Evolutionary conservation across 1,140 invertebrate species (phyloP), one percentile per base, ranked within the genome.

Genomic region (Drosophila pseudoananassae): DNA sequence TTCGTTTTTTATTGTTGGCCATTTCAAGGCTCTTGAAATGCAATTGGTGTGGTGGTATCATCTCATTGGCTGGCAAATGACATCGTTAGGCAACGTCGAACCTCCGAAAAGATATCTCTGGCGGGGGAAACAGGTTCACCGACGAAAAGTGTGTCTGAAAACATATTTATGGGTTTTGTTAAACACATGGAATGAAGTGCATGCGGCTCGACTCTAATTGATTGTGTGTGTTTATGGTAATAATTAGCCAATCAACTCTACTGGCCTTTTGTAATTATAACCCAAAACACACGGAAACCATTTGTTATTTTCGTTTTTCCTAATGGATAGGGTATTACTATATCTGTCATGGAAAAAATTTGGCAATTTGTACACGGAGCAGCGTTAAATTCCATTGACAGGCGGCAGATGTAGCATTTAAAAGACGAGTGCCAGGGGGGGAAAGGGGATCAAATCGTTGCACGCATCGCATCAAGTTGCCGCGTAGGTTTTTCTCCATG

Each of bases 331-430:
- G 1, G 50, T 49, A 49, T 25, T 54, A 38, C 15, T 40, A 29
- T 8, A 20, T 17, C 17, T 46, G 70, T 65, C 70, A 56, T 40
- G 59, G 38, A 10, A 31, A 31, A 46, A 29, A 57, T 52, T 75
- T 56, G 74, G 23, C 52, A 75, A 75, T 75, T 75, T 74, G 70
- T 75, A 47, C 52, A 52, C 14, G 25, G 71, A 74, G 50, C 74
- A 55, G 71, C 59, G 71, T 75, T 75, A 75, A 75, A 75, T 53
- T 40, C 29, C 17, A 75, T 65, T 74, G 70, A 75, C 71, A 36
- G 55, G 43, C 43, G 49, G 27, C 40, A 53, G 38, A 68, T 52
- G 50, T 53, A 50, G 33, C 57, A 51, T 20, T 46, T 45, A 15
- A 4, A 17, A 40, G 29, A 2, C 29, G 0, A 4, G 0, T 4